Percentiles rank a stretch among this genome's conserved stretches.
Conservation (phyloP, 2,888 invertebrate genomes). For the Lochmaea capreae region DNA sequence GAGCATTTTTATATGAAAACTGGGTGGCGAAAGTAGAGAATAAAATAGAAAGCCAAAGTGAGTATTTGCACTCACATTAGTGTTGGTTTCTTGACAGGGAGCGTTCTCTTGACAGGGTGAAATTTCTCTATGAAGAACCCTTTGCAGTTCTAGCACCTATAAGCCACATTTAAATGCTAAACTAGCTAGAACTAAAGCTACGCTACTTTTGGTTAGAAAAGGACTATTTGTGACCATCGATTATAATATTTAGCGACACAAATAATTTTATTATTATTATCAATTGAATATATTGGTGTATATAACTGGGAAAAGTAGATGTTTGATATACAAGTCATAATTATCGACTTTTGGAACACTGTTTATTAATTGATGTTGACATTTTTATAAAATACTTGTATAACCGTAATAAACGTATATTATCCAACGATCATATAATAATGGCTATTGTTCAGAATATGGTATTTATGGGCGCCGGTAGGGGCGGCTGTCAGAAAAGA, state of each 20-base stretch:
- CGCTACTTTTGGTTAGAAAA: slow-evolving; percentile 25
- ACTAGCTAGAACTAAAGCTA: slow-evolving; percentile 50
- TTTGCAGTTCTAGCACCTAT: slow-evolving; percentile 64
- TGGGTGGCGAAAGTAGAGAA: slow-evolving; percentile 17
- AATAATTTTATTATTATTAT: neutral
- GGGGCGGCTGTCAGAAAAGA: too few species aligned
- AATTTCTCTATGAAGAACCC: slow-evolving; percentile 62
- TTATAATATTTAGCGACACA: slow-evolving; percentile 12
- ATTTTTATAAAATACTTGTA: too few species aligned
- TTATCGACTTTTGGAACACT: too few species aligned
- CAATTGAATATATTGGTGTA: neutral
- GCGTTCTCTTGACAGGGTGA: slow-evolving; percentile 58
- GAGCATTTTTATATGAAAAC: neutral
- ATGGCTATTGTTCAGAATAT: too few species aligned
- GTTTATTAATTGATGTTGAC: too few species aligned
- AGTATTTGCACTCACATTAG: slow-evolving; percentile 60
- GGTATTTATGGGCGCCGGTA: too few species aligned
- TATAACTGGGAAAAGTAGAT: neutral
- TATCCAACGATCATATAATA: too few species aligned
- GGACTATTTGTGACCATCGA: slow-evolving; percentile 36
- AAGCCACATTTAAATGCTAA: slow-evolving; percentile 58
- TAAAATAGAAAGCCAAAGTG: slow-evolving; percentile 55
- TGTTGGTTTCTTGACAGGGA: slow-evolving; percentile 53
- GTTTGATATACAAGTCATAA: too few species aligned
- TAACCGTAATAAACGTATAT: too few species aligned